Evolutionary conservation across 92 coral and sea anemone species (phyloP).

Genomic region (Porites cylindrica): DNA sequence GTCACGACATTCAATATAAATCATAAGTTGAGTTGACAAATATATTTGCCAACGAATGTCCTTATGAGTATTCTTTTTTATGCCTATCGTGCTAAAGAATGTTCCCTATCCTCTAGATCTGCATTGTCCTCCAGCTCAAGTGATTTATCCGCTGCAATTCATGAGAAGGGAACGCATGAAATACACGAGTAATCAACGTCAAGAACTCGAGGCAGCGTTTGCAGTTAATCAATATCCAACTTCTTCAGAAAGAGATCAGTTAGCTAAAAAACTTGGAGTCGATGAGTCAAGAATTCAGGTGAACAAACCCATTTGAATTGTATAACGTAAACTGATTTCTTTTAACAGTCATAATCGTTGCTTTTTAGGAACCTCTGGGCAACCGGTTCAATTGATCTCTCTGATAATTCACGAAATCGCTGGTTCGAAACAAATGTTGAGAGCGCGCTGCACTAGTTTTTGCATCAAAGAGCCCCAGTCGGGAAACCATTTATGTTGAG

Average conservation of each 20-base stretch:
- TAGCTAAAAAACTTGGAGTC: not conserved
- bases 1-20: too few relatives aligned
- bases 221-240: constrained; percentile 7
- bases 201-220: constrained; percentile 18
- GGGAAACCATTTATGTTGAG: too few relatives aligned
- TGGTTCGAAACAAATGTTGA: too few relatives aligned
- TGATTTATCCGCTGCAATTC: not conserved
- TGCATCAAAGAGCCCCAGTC: too few relatives aligned
- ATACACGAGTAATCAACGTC: constrained; percentile 22
- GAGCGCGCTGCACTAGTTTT: too few relatives aligned
- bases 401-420: too few relatives aligned
- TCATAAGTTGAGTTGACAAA: too few relatives aligned
- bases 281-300: constrained; percentile 20
- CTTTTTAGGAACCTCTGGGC: too few relatives aligned
- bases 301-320: not conserved
- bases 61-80: not conserved
- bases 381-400: too few relatives aligned
- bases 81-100: not conserved
- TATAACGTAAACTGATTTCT: too few relatives aligned
- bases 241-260: constrained; percentile 7
- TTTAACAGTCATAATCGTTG: too few relatives aligned
- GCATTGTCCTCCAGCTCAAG: not conserved
- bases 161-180: constrained; percentile 3
- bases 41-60: too few relatives aligned
- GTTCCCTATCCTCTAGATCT: not conserved